These are phyloP conservation scores for Aporophyla lueneburgensis DNA, from an alignment of 2,888 invertebrate genomes.

Conservation along the genomic window DNA sequence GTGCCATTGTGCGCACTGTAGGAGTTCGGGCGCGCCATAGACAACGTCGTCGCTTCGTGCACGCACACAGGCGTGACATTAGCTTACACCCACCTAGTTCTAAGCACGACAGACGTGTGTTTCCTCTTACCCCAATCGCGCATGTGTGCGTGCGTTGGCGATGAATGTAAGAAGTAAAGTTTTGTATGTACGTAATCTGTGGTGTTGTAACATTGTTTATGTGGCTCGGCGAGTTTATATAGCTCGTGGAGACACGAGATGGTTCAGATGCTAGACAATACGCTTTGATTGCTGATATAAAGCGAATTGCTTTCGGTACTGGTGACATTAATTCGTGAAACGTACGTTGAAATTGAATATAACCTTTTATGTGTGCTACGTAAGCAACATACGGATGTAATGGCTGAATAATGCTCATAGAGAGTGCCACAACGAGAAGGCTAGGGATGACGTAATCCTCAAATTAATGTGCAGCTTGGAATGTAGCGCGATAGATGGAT, in stretches of 20 bases:
- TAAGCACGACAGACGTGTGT: background rate
- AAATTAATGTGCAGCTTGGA: constrained; percentile 18
- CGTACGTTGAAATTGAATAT: constrained; percentile 47
- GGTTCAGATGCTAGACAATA: constrained; percentile 44
- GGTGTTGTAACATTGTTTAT: constrained; percentile 46
- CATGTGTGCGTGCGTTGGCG: constrained; percentile 10
- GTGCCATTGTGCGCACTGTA: constrained; percentile 17
- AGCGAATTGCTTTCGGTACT: constrained; percentile 48
- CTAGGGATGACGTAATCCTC: constrained; percentile 10
- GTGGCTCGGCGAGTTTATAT: constrained; percentile 35
- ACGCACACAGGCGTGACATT: constrained; percentile 22
- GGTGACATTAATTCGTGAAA: constrained; percentile 35
- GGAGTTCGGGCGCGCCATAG: background rate
- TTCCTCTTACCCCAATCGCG: background rate
- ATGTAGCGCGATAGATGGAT: background rate
- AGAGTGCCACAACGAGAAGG: background rate
- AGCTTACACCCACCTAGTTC: background rate
- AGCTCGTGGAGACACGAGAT: constrained; percentile 22
- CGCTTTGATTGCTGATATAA: constrained; percentile 57
- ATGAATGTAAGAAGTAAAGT: constrained; percentile 15
- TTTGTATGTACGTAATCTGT: constrained; percentile 11
- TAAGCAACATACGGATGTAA: constrained; percentile 12
- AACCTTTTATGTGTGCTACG: constrained; percentile 35
- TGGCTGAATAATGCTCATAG: constrained; percentile 23
- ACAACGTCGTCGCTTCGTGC: background rate